phyloP scores from a whole-genome alignment of 2,888 invertebrate genomes.

The Ferrisia virgata region DNA sequence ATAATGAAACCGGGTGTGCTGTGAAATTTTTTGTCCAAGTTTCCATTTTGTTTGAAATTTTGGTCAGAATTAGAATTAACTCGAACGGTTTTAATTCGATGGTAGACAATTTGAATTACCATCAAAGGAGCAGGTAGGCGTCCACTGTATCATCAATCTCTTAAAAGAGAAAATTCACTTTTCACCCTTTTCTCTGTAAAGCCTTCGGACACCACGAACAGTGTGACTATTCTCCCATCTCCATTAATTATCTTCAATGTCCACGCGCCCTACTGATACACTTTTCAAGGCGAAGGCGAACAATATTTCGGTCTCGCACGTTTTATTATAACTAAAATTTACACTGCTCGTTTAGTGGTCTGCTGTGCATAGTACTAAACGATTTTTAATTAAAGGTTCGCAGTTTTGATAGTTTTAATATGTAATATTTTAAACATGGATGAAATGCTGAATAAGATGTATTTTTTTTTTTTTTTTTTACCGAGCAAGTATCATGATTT shows the following conservation, averaged over 20 bases:
- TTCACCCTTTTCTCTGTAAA: no score
- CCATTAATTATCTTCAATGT: constrained; percentile 2
- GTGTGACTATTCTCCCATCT: background rate
- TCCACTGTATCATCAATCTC: background rate
- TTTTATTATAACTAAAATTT: background rate
- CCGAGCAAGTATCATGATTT: no score
- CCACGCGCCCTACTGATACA: background rate
- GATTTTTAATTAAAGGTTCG: background rate
- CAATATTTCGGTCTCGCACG: background rate
- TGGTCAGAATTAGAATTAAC: background rate
- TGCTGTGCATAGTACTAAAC: background rate
- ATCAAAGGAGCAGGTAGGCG: background rate
- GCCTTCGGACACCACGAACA: background rate
- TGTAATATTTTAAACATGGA: no score
- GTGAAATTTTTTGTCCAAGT: background rate
- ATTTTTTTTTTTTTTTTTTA: no score
- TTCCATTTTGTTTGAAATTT: background rate
- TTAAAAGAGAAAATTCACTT: background rate
- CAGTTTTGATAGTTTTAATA: no score
- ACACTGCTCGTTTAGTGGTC: background rate
- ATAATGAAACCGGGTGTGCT: no score
- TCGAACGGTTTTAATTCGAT: background rate
- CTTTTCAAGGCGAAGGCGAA: background rate
- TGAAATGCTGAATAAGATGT: no score
- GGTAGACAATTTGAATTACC: background rate